Evolutionary conservation across 1,140 invertebrate species (phyloP).

Genomic region (Macrobrachium nipponense): DNA sequence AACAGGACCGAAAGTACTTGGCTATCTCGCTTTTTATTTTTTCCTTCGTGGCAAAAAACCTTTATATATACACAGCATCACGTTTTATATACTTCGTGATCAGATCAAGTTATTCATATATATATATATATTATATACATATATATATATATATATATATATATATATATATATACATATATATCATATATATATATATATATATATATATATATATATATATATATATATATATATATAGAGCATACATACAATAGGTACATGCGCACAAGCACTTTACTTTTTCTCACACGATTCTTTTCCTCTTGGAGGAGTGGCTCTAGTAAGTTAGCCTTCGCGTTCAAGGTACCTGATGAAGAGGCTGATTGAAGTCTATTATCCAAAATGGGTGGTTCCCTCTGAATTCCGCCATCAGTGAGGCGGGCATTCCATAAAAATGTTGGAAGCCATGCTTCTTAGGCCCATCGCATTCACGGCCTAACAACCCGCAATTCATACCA

Average conservation of each 20-base stretch:
- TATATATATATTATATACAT: too few species aligned
- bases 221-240: constrained; percentile 24
- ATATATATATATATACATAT: too few species aligned
- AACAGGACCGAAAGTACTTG: too few species aligned
- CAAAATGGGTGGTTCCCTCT: constrained; percentile 59
- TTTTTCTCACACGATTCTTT: not conserved
- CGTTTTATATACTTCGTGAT: too few species aligned
- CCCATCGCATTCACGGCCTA: constrained; percentile 67
- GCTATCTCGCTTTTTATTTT: too few species aligned
- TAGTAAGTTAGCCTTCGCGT: too few species aligned
- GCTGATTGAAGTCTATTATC: constrained; percentile 2
- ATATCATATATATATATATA: too few species aligned
- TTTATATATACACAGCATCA: too few species aligned
- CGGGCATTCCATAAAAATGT: constrained; percentile 70
- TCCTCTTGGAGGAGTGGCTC: not conserved
- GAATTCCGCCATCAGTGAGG: constrained; percentile 69
- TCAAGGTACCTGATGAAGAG: constrained; percentile 24
- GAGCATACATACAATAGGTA: not conserved
- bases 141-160: too few species aligned
- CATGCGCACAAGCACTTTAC: not conserved
- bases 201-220: not conserved
- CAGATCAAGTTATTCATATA: too few species aligned
- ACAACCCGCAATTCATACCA: constrained; percentile 66
- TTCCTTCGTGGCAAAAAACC: too few species aligned
- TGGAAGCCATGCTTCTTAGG: constrained; percentile 71